Evolutionary conservation across 1,140 invertebrate genomes (phyloP).

Genomic region (Gryllus bimaculatus): DNA sequence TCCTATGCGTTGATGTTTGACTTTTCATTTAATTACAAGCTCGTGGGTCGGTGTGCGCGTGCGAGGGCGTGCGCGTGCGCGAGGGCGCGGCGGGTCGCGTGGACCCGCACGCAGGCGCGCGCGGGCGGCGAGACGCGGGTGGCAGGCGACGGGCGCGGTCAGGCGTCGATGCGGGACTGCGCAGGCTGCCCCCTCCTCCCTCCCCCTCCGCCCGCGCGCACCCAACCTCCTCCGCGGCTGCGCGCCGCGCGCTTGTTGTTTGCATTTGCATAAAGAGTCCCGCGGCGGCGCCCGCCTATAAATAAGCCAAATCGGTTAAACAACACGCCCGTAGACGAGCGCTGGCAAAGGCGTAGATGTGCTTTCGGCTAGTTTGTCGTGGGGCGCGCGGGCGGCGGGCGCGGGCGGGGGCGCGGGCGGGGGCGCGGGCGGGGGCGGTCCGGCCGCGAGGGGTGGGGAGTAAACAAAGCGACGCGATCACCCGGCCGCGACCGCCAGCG

Average conservation of each 20-base stretch:
- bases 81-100: too few species aligned
- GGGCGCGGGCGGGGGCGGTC: too few species aligned
- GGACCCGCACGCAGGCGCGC: too few species aligned
- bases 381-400: too few species aligned
- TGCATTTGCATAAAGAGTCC: constrained; percentile 3
- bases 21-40: too few species aligned
- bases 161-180: neutral
- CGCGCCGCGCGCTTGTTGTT: neutral
- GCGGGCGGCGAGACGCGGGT: too few species aligned
- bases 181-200: neutral
- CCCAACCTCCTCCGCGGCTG: neutral
- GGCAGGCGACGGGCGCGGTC: too few species aligned
- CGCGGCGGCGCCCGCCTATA: neutral
- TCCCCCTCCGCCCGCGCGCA: neutral
- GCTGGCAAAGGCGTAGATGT: neutral
- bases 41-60: too few species aligned
- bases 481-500: neutral
- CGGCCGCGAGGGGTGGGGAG: neutral
- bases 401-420: too few species aligned
- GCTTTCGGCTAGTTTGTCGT: neutral
- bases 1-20: too few species aligned
- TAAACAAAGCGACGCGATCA: neutral
- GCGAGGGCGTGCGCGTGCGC: too few species aligned
- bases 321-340: neutral
- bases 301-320: neutral